These are phyloP conservation scores for Glaucidium brasilianum DNA, from an alignment of 2,113 vertebrate species.

Conservation along the genomic window DNA sequence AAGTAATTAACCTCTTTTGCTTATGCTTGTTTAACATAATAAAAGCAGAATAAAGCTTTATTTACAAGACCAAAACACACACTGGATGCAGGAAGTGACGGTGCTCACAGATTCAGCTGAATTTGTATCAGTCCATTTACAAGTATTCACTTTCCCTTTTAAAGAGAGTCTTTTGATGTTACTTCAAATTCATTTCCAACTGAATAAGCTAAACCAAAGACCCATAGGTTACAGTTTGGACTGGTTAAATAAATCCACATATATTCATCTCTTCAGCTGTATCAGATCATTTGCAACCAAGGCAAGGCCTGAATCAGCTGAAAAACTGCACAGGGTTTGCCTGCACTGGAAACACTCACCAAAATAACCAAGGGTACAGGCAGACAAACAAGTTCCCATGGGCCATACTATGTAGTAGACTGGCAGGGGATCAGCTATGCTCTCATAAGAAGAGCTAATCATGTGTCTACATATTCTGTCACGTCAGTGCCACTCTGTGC, in stretches of 20 bases:
- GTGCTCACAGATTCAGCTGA: background rate
- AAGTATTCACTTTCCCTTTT: background rate
- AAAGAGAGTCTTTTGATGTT: background rate
- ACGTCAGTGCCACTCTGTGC: background rate
- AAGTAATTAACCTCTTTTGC: background rate
- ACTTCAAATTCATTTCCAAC: background rate
- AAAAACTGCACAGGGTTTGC: background rate
- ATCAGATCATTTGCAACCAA: background rate
- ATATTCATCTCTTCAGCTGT: background rate
- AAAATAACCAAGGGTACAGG: background rate
- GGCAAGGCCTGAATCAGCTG: background rate
- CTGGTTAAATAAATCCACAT: background rate
- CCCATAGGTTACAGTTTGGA: accelerated
- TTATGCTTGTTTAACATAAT: background rate
- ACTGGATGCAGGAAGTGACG: background rate
- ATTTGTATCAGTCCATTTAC: background rate
- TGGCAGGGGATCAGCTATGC: background rate
- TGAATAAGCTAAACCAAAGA: background rate
- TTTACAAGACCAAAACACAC: background rate
- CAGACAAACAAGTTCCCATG: background rate
- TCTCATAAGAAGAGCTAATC: background rate
- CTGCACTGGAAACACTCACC: background rate
- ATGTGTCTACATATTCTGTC: no score
- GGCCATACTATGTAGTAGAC: accelerated
- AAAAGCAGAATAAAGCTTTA: background rate